A percentile compares a stretch with the other conserved stretches of the same genome.
Evolutionary conservation across 2,797 vertebrate species (phyloP).

Genomic region (Syngnathus rostellatus): DNA sequence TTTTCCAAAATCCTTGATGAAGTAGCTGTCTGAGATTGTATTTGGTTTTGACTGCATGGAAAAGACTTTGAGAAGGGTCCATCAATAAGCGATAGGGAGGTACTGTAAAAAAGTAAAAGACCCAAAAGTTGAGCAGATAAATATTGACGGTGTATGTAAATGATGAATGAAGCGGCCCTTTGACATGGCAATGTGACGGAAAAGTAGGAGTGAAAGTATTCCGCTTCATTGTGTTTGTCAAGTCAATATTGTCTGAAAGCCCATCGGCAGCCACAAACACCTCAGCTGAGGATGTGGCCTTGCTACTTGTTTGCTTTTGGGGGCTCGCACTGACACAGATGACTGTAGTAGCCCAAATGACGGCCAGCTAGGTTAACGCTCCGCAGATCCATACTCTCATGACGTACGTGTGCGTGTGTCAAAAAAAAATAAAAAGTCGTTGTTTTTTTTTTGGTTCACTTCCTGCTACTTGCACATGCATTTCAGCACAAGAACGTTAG

Average conservation of each 20-base stretch:
- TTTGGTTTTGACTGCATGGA: slow-evolving; percentile 33
- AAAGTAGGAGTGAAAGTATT: slow-evolving; percentile 17
- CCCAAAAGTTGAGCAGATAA: neutral
- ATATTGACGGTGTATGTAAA: neutral
- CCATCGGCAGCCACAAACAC: slow-evolving; percentile 31
- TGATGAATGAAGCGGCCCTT: too few relatives aligned
- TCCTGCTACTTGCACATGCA: slow-evolving; percentile 39
- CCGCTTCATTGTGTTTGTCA: slow-evolving; percentile 39
- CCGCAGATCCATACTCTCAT: slow-evolving; percentile 31
- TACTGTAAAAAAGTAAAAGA: slow-evolving; percentile 13
- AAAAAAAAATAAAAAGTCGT: too few relatives aligned
- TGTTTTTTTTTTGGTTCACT: slow-evolving; percentile 6
- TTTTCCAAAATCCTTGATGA: slow-evolving; percentile 25
- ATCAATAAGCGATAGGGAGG: slow-evolving; percentile 6
- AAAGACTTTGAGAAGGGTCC: slow-evolving; percentile 11
- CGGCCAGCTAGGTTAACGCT: slow-evolving; percentile 31
- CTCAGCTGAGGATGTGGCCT: slow-evolving; percentile 37
- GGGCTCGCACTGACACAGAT: slow-evolving; percentile 31
- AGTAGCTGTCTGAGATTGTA: slow-evolving; percentile 25
- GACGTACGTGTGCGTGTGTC: slow-evolving; percentile 17
- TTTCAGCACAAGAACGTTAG: slow-evolving; percentile 32
- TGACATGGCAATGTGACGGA: neutral
- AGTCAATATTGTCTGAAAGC: slow-evolving; percentile 56
- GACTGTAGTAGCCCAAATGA: slow-evolving; percentile 32
- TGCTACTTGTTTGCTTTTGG: slow-evolving; percentile 46